These are phyloP conservation scores for Pelosia muscerda DNA, from an alignment of 2,888 invertebrate species.

Conservation along the genomic window DNA sequence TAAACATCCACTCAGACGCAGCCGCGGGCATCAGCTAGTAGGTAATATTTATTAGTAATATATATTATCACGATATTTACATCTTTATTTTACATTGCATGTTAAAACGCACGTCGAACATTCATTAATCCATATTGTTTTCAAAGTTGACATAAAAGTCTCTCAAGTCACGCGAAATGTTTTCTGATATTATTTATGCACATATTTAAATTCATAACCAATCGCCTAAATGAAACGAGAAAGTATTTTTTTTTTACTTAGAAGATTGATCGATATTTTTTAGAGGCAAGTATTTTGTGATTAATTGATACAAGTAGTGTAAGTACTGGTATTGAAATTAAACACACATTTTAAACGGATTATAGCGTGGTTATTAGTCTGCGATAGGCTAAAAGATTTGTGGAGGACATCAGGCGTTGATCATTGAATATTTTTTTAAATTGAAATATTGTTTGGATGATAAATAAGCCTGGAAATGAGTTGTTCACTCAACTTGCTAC, in stretches of 20 bases:
- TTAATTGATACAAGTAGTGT: neutral
- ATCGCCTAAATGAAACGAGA: slow-evolving; percentile 3
- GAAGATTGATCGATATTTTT: neutral
- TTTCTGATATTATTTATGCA: neutral
- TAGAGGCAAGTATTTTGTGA: neutral
- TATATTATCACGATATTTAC: neutral
- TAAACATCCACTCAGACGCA: too few relatives aligned
- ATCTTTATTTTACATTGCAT: neutral
- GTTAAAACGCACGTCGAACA: neutral
- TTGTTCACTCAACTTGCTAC: too few relatives aligned
- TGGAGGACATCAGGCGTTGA: too few relatives aligned
- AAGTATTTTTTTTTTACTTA: neutral
- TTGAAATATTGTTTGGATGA: too few relatives aligned
- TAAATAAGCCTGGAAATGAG: too few relatives aligned
- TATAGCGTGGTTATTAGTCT: too few relatives aligned
- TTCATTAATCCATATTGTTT: neutral
- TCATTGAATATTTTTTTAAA: too few relatives aligned
- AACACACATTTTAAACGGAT: too few relatives aligned
- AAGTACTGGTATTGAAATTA: neutral
- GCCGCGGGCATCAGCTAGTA: too few relatives aligned
- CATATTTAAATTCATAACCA: neutral
- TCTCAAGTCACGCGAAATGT: neutral
- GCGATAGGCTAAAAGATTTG: too few relatives aligned
- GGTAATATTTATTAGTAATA: neutral
- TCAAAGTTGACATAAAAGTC: neutral